Evolutionary conservation across 2,888 invertebrate genomes (phyloP).

Genomic region (Antheraea assamensis): DNA sequence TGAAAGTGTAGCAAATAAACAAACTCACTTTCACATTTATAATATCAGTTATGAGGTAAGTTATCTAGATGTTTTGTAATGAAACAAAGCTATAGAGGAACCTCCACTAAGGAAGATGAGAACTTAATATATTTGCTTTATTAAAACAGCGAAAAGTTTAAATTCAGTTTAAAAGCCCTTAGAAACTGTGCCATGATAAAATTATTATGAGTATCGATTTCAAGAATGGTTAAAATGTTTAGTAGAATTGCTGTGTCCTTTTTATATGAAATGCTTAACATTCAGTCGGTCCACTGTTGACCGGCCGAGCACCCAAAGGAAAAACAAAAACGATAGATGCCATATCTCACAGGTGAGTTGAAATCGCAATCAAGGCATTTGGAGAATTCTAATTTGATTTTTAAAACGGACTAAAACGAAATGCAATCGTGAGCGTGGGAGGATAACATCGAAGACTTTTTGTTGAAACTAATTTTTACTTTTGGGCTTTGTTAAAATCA

Average conservation of each 20-base stretch:
- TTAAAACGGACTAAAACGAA: constrained; percentile 43
- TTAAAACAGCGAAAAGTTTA: neutral
- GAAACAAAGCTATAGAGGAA: neutral
- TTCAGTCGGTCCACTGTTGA: constrained; percentile 26
- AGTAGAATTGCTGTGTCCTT: constrained; percentile 28
- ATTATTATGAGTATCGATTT: constrained; percentile 8
- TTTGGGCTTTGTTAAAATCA: constrained; percentile 29
- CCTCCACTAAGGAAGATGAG: neutral
- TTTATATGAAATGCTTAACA: constrained; percentile 24
- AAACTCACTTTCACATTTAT: too few species aligned
- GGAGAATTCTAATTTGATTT: constrained; percentile 67
- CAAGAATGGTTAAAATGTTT: constrained; percentile 9
- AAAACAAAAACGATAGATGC: constrained; percentile 46
- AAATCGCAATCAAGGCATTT: constrained; percentile 51
- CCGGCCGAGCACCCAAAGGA: constrained; percentile 32
- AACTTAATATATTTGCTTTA: neutral
- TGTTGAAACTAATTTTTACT: constrained; percentile 33
- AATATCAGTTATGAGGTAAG: too few species aligned
- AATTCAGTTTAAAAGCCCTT: neutral
- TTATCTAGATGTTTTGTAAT: neutral
- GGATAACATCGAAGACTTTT: constrained; percentile 43
- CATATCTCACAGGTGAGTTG: constrained; percentile 54
- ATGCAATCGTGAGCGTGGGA: constrained; percentile 50
- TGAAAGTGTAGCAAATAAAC: too few species aligned
- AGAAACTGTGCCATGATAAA: neutral